Base-by-base conservation (phyloP, 1,140 invertebrate genomes). In the Hestina assimilis region DNA sequence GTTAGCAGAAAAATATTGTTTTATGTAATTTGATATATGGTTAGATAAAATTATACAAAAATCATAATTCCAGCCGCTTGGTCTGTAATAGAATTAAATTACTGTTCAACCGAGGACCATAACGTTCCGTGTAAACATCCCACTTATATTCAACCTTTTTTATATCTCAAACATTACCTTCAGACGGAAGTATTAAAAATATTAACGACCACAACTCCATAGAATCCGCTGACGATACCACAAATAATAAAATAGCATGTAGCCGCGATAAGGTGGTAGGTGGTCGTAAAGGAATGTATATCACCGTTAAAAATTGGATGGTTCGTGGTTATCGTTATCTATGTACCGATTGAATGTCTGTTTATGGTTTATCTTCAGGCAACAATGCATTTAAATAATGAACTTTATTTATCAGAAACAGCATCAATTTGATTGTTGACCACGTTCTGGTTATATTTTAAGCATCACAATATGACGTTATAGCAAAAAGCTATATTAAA, bases 161-260 rank as follows among this genome's bases (percentile, higher is more conserved):
- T 47, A 50, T 38, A 24, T 4, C 21, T n/a, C n/a, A n/a, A 38
- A 11, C 47, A 38, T 50, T 50, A 48, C 48, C 55, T 48, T 46
- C 28, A 53, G 35, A 38, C 68, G 68, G 71, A 74, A 74, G 59
- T 60, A 69, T 71, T 64, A 66, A 74, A 73, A 70, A 69, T 68
- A 71, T 24, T 66, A 62, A 56, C 57, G 47, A 59, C 51, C 46
- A 61, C 68, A 74, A 71, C 54, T 43, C 58, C 59, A 64, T 71
- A 66, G 55, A 70, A 68, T 66, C 67, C 47, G 48, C 29, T 56
- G 57, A n/a, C 58, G 67, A 68, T 63, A 55, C 57, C 35, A 41
- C 40, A 33, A 59, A 60, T 65, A 66, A 65, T 58, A 58, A 64
- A 65, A 60, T 59, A 47, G 58, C 56, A 54, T 38, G 47, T 59